Evolutionary conservation across 2,113 vertebrate species (phyloP).

Genomic region (Micronisus gabar): DNA sequence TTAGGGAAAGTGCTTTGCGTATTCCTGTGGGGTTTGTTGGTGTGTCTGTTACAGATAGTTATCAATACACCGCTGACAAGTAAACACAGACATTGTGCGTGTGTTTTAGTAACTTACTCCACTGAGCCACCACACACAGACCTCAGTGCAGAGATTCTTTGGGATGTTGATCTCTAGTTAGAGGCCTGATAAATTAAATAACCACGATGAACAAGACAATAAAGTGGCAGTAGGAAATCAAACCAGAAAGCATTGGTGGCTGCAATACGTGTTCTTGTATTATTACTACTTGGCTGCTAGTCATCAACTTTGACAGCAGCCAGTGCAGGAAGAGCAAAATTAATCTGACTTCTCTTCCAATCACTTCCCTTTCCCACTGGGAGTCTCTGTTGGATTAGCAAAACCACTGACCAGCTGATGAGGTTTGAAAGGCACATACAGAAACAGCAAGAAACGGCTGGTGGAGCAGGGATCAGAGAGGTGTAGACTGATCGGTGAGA

Average conservation of each 20-base stretch:
- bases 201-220: neutral
- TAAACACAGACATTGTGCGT: neutral
- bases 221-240: neutral
- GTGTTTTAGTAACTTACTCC: neutral
- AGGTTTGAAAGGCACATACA: neutral
- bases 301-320: neutral
- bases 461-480: neutral
- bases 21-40: neutral
- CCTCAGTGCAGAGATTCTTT: neutral
- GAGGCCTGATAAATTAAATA: neutral
- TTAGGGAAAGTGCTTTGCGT: neutral
- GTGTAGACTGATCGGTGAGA: neutral
- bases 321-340: neutral
- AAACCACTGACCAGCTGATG: neutral
- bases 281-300: neutral
- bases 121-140: neutral
- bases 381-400: constrained; percentile 23
- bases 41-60: neutral
- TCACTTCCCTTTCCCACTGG: neutral
- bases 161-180: neutral
- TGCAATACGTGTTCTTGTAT: neutral
- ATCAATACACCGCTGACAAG: neutral
- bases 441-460: neutral
- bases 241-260: neutral
- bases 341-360: neutral